Conservation (phyloP, 2,888 invertebrate species). For the Melanargia galathea region DNA sequence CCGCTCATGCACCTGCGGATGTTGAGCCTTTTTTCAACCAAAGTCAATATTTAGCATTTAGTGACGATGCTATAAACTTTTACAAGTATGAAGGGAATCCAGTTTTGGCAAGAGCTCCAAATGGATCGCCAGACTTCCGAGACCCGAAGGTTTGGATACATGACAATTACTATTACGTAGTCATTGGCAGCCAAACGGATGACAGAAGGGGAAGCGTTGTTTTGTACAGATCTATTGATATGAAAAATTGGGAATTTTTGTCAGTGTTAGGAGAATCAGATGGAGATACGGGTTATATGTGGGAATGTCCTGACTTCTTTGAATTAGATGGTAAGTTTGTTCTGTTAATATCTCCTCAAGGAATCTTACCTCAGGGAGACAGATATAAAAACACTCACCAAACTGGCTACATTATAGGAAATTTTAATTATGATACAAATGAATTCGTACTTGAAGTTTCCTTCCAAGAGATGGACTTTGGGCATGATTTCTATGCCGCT, state of each 20-base stretch:
- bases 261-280: constrained; percentile 64
- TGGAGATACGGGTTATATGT: constrained; percentile 71
- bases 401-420: constrained; percentile 73
- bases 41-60: constrained; percentile 68
- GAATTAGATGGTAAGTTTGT: constrained; percentile 69
- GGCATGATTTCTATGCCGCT: constrained; percentile 77
- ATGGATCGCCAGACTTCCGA: constrained; percentile 71
- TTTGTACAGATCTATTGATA: constrained; percentile 67
- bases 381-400: constrained; percentile 68
- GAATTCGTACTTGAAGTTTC: constrained; percentile 60
- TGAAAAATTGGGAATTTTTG: constrained; percentile 68
- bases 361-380: constrained; percentile 64
- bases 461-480: constrained; percentile 73
- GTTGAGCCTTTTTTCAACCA: constrained; percentile 59
- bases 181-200: constrained; percentile 66
- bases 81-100: constrained; percentile 70
- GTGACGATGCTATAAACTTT: constrained; percentile 69
- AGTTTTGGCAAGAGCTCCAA: constrained; percentile 60
- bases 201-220: constrained; percentile 65
- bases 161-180: constrained; percentile 67
- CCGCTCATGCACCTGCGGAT: constrained; percentile 54
- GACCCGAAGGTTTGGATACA: constrained; percentile 77
- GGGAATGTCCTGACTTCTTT: constrained; percentile 81
- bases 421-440: constrained; percentile 67
- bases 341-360: constrained; percentile 73